Conservation (phyloP, 1,140 invertebrate genomes). For the Scaptomyza graminum region DNA sequence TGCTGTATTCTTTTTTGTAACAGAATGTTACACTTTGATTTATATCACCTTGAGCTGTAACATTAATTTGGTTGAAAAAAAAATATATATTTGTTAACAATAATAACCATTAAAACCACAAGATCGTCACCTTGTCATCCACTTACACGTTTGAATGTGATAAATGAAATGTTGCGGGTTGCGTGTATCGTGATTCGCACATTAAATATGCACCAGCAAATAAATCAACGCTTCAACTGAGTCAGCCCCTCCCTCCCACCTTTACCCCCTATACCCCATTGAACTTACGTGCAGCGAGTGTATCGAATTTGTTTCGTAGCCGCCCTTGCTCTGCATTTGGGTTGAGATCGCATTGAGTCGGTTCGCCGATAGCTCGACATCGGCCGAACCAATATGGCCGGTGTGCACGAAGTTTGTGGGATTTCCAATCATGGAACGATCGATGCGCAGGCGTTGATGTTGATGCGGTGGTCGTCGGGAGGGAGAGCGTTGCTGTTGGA, state of each 20-base stretch:
- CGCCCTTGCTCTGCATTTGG: constrained; percentile 95
- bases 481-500: constrained; percentile 88
- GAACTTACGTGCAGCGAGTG: constrained; percentile 85
- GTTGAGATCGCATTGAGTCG: constrained; percentile 91
- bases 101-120: constrained; percentile 17
- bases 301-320: constrained; percentile 89
- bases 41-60: constrained; percentile 14
- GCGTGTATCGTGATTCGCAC: constrained; percentile 52
- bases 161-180: constrained; percentile 52
- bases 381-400: constrained; percentile 92
- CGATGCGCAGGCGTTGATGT: constrained; percentile 90
- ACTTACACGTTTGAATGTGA: constrained; percentile 39
- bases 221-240: constrained; percentile 21
- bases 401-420: constrained; percentile 97
- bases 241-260: not conserved
- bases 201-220: constrained; percentile 28
- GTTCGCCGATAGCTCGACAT: constrained; percentile 90
- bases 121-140: constrained; percentile 24
- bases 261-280: not conserved
- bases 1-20: too few species aligned
- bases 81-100: too few species aligned
- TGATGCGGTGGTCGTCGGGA: constrained; percentile 87
- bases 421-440: constrained; percentile 95
- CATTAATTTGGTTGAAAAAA: not conserved
- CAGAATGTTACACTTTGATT: not conserved